A percentile compares a stretch with the other conserved stretches of the same genome.
These are phyloP conservation scores for Nasonovia ribisnigri DNA, from an alignment of 2,888 invertebrate genomes.

Conservation along the genomic window DNA sequence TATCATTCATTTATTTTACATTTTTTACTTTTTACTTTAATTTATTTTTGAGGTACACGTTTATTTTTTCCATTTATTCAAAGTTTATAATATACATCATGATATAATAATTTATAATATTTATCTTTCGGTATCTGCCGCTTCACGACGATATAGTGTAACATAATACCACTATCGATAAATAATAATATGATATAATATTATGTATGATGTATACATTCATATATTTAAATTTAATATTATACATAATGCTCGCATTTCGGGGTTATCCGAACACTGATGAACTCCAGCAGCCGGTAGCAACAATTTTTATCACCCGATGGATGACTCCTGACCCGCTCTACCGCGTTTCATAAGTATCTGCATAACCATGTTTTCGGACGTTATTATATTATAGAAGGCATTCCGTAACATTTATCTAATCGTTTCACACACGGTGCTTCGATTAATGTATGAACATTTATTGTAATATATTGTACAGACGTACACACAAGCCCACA, in stretches of 20 bases:
- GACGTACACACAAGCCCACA: neutral
- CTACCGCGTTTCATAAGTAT: neutral
- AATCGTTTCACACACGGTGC: neutral
- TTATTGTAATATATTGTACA: neutral
- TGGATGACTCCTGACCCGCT: conserved; percentile 10
- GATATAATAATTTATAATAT: neutral
- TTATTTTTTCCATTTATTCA: neutral
- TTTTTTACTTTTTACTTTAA: neutral
- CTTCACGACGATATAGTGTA: neutral
- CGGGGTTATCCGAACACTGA: conserved; percentile 28
- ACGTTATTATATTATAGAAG: neutral
- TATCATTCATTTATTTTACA: neutral
- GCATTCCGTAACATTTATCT: conserved; percentile 24
- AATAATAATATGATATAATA: neutral
- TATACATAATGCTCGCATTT: neutral
- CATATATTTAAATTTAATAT: neutral
- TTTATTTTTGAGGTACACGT: neutral
- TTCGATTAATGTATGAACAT: neutral
- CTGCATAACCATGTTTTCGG: neutral
- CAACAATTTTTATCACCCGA: neutral
- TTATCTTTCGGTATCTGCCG: neutral
- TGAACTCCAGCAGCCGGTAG: conserved; percentile 23
- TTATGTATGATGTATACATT: neutral
- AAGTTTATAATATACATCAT: neutral
- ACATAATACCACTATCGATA: neutral